Percentiles rank a stretch among this genome's conserved stretches.
Evolutionary conservation across 1,140 invertebrate genomes (phyloP).

Genomic region (Rhyzopertha dominica): DNA sequence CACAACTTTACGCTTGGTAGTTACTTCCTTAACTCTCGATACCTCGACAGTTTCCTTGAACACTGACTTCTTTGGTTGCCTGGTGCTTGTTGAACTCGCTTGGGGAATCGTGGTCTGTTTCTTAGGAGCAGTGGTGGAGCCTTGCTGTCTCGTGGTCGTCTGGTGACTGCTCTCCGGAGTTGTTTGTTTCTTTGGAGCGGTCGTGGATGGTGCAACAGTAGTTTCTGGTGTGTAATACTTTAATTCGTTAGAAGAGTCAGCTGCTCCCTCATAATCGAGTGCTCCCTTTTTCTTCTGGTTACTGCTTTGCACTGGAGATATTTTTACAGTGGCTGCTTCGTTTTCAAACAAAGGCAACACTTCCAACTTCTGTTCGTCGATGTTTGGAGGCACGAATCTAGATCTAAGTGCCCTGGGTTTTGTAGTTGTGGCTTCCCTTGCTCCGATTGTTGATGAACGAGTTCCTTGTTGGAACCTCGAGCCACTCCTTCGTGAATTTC

Average conservation of each 20-base stretch:
- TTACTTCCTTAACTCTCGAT: conserved; percentile 35
- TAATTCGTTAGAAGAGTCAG: not conserved
- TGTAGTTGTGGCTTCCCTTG: conserved; percentile 1
- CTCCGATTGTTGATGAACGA: not conserved
- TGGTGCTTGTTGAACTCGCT: conserved; percentile 3
- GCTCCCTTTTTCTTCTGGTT: conserved; percentile 1
- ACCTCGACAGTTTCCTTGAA: conserved; percentile 37
- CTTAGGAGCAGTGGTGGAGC: conserved; percentile 11
- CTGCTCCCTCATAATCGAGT: not conserved
- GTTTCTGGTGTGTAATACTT: not conserved
- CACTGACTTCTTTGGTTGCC: conserved; percentile 13
- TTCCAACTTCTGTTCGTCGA: conserved; percentile 38
- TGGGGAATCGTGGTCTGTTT: conserved; percentile 11
- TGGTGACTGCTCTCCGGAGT: too few relatives aligned
- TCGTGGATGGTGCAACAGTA: not conserved
- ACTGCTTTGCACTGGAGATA: not conserved
- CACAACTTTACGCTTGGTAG: conserved; percentile 32
- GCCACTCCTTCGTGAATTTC: too few relatives aligned
- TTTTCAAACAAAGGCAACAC: conserved; percentile 39
- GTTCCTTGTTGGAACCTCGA: too few relatives aligned
- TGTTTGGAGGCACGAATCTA: conserved; percentile 22
- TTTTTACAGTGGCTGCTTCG: conserved; percentile 31
- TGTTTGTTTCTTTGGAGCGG: too few relatives aligned
- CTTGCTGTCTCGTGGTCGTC: conserved; percentile 11
- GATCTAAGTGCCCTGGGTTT: conserved; percentile 19